These are phyloP conservation scores for Spinus pinus DNA, from an alignment of 2,797 vertebrate species.

Conservation along the genomic window DNA sequence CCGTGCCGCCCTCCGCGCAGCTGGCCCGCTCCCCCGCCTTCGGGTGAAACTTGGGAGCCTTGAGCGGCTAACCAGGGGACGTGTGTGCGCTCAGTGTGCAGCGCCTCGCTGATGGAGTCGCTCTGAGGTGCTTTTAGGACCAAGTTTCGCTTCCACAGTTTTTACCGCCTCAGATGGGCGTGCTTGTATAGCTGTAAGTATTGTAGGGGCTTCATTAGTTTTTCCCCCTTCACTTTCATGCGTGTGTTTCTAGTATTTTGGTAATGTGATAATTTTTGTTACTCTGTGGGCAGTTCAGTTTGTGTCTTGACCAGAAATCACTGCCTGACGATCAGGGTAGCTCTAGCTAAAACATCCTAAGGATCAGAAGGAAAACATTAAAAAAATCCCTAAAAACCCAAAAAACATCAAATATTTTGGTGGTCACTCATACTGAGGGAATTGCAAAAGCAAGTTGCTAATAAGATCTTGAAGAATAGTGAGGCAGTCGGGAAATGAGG, in stretches of 20 bases:
- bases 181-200: rapidly evolving
- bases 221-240: rapidly evolving
- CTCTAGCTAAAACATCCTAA: not conserved
- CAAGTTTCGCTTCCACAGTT: not conserved
- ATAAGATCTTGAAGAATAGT: not conserved
- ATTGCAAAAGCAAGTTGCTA: not conserved
- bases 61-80: not conserved
- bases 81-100: rapidly evolving
- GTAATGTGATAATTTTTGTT: not conserved
- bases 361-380: not conserved
- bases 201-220: not conserved
- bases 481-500: not conserved
- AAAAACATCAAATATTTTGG: not conserved
- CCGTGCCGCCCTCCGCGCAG: not conserved
- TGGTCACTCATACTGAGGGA: not conserved
- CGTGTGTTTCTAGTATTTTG: not conserved
- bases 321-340: not conserved
- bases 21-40: not conserved
- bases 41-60: not conserved
- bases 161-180: rapidly evolving
- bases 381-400: not conserved
- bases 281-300: not conserved
- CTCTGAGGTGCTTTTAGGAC: not conserved
- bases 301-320: not conserved
- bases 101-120: not conserved